These are phyloP conservation scores for Channa maculata DNA, from an alignment of 2,113 vertebrate species.

Conservation along the genomic window DNA sequence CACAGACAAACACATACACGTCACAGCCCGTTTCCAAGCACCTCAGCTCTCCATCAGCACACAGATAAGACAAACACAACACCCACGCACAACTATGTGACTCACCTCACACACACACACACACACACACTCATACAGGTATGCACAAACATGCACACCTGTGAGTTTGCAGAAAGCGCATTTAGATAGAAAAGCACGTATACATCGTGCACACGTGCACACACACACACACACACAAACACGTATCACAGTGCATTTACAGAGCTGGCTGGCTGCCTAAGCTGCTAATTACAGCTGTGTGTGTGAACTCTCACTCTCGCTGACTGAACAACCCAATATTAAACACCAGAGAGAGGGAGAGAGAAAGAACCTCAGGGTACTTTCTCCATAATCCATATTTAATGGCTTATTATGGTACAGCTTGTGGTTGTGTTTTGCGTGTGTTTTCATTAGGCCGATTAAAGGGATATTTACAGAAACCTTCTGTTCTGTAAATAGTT, in stretches of 20 bases:
- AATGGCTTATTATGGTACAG: slow-evolving; percentile 73
- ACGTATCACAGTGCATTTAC: slow-evolving; percentile 58
- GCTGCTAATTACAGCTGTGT: slow-evolving; percentile 83
- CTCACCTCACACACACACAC: slow-evolving; percentile 53
- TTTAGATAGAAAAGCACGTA: slow-evolving; percentile 21
- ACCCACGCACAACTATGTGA: slow-evolving; percentile 70
- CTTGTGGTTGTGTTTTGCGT: slow-evolving; percentile 71
- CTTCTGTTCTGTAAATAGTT: slow-evolving; percentile 60
- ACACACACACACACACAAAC: slow-evolving; percentile 47
- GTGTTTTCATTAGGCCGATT: slow-evolving; percentile 68
- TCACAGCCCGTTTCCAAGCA: slow-evolving; percentile 74
- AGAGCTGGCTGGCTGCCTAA: slow-evolving; percentile 78
- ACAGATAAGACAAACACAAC: slow-evolving; percentile 77
- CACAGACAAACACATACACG: slow-evolving; percentile 50
- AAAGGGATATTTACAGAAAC: slow-evolving; percentile 70
- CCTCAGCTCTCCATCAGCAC: slow-evolving; percentile 75
- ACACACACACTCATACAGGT: slow-evolving; percentile 24
- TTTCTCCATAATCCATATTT: slow-evolving; percentile 76
- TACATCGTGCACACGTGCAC: neutral
- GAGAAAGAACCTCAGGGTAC: slow-evolving; percentile 61
- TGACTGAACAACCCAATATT: slow-evolving; percentile 73
- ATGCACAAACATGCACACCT: slow-evolving; percentile 58
- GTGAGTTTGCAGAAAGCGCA: slow-evolving; percentile 13
- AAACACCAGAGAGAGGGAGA: slow-evolving; percentile 56
- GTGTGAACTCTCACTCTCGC: slow-evolving; percentile 78